Conservation (phyloP, 2,113 vertebrate genomes). For the Actenoides lindsayi region DNA sequence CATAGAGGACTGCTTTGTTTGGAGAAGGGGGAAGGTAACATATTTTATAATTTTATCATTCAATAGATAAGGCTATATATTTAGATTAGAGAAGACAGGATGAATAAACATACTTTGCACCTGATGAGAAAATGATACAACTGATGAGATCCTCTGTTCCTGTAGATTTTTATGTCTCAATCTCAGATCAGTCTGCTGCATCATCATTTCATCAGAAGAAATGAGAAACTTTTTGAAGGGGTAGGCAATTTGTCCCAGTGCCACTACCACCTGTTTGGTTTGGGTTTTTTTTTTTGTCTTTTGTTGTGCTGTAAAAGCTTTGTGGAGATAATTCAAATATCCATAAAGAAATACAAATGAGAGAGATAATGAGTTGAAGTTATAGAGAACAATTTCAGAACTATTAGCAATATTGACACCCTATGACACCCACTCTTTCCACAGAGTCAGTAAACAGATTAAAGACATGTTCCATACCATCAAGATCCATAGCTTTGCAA, state of each 20-base stretch:
- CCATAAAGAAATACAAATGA: neutral
- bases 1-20: neutral
- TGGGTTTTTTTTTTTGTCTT: neutral
- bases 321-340: neutral
- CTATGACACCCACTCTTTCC: neutral
- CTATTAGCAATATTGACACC: neutral
- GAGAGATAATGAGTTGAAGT: neutral
- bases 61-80: neutral
- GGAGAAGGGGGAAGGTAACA: neutral
- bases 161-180: neutral
- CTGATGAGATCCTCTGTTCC: neutral
- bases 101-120: neutral
- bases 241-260: neutral
- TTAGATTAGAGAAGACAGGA: neutral
- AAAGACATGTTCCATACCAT: neutral
- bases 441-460: neutral
- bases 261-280: neutral
- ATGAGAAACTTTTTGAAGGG: neutral
- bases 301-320: neutral
- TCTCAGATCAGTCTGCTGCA: neutral
- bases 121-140: neutral
- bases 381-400: neutral
- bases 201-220: neutral
- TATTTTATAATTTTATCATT: conserved; percentile 12
- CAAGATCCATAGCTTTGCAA: neutral